These are phyloP conservation scores for Poecile montanus DNA, from an alignment of 2,797 vertebrate genomes.

Conservation along the genomic window DNA sequence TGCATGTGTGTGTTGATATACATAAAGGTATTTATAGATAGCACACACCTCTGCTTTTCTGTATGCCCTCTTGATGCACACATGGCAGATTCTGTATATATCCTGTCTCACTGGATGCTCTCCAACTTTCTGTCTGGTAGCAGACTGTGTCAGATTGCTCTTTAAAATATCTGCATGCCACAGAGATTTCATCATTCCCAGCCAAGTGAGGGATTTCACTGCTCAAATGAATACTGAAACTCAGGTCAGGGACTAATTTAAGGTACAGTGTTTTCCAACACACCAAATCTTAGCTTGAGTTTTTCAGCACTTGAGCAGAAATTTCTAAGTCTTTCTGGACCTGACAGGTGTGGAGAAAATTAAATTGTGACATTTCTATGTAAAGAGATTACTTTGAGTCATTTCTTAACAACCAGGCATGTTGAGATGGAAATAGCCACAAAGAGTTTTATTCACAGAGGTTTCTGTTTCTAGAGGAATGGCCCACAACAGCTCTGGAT, in stretches of 20 bases:
- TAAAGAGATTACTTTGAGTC: background rate
- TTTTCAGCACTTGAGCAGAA: background rate
- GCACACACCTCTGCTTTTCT: background rate
- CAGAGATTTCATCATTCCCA: background rate
- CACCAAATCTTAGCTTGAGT: background rate
- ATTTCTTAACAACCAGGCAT: background rate
- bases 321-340: background rate
- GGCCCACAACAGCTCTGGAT: background rate
- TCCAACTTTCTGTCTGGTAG: background rate
- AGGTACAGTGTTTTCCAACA: background rate
- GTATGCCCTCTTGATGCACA: background rate
- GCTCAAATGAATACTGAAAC: background rate
- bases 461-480: background rate
- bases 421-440: background rate
- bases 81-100: background rate
- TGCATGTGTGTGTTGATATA: background rate
- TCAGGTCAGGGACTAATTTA: background rate
- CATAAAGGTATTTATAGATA: background rate
- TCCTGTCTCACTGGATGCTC: background rate
- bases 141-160: background rate
- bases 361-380: background rate
- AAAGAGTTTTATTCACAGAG: background rate
- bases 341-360: background rate
- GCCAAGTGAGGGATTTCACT: background rate
- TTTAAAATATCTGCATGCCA: background rate